These are phyloP conservation scores for Ailuropoda melanoleuca DNA, from an alignment of 2,113 vertebrate species.

Conservation along the genomic window DNA sequence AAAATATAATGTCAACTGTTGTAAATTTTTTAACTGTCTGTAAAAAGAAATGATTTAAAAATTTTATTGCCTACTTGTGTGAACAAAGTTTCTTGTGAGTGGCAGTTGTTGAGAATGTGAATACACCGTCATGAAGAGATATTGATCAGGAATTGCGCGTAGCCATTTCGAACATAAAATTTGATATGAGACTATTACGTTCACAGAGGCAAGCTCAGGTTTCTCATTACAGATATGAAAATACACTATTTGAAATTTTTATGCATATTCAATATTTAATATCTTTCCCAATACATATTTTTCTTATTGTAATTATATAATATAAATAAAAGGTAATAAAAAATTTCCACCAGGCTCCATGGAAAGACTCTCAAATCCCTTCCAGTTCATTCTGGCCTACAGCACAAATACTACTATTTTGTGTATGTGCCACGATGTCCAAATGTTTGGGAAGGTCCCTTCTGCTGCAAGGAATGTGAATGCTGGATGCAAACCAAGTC, in stretches of 20 bases:
- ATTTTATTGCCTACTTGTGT: slow-evolving; percentile 53
- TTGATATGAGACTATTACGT: slow-evolving; percentile 9
- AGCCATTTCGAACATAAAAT: slow-evolving; percentile 24
- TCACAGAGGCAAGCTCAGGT: neutral
- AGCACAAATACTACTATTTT: neutral
- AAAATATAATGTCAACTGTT: slow-evolving; percentile 52
- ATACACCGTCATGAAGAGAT: slow-evolving; percentile 29
- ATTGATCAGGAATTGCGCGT: slow-evolving; percentile 45
- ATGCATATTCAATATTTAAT: slow-evolving; percentile 41
- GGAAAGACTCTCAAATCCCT: neutral
- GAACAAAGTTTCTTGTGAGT: slow-evolving; percentile 48
- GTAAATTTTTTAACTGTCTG: slow-evolving; percentile 49
- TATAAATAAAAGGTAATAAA: slow-evolving; percentile 56
- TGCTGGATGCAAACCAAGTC: neutral
- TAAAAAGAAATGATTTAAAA: slow-evolving; percentile 65
- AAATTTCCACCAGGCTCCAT: neutral
- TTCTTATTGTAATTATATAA: slow-evolving; percentile 58
- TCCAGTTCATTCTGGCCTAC: neutral
- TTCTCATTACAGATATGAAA: slow-evolving; percentile 63
- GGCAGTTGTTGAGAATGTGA: slow-evolving; percentile 46
- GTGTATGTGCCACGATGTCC: too few relatives aligned
- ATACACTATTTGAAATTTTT: slow-evolving; percentile 49
- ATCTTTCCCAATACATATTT: slow-evolving; percentile 60
- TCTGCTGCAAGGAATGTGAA: neutral
- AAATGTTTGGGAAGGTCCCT: neutral